Evolutionary conservation across 2,888 invertebrate species (phyloP).

Genomic region (Lottia gigantea): DNA sequence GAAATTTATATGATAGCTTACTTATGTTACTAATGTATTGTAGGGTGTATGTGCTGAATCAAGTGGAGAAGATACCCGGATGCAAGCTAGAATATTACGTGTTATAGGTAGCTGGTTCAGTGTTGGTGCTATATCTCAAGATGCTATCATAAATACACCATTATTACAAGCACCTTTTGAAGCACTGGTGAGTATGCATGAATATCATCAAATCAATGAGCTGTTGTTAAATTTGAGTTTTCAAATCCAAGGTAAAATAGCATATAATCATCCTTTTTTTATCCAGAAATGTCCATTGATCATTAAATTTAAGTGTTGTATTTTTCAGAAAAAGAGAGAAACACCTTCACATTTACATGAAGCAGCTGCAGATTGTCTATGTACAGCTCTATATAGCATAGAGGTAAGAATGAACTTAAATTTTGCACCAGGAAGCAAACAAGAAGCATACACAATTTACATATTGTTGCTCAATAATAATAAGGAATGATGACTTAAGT

Average conservation of each 20-base stretch:
- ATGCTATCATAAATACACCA: constrained; percentile 73
- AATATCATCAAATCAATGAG: not conserved
- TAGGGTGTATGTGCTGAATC: constrained; percentile 80
- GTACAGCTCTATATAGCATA: constrained; percentile 82
- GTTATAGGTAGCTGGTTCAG: constrained; percentile 94
- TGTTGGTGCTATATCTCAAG: constrained; percentile 82
- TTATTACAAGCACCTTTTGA: constrained; percentile 67
- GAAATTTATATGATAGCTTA: too few species aligned
- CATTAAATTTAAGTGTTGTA: not conserved
- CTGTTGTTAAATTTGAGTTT: not conserved
- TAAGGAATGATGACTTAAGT: too few species aligned
- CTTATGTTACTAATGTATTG: too few species aligned
- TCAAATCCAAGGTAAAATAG: too few species aligned
- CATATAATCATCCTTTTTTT: too few species aligned
- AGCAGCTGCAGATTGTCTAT: constrained; percentile 90
- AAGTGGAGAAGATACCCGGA: constrained; percentile 72
- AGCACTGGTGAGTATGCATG: constrained; percentile 71
- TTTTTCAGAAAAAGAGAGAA: constrained; percentile 56
- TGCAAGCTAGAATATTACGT: constrained; percentile 76
- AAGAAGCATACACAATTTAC: too few species aligned
- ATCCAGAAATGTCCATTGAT: too few species aligned
- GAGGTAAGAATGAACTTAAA: constrained; percentile 73
- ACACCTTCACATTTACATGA: constrained; percentile 77
- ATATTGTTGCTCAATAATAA: too few species aligned
- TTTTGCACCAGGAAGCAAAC: too few species aligned